Evolutionary conservation across 1,140 invertebrate genomes (phyloP).

Genomic region (Ips nitidus): DNA sequence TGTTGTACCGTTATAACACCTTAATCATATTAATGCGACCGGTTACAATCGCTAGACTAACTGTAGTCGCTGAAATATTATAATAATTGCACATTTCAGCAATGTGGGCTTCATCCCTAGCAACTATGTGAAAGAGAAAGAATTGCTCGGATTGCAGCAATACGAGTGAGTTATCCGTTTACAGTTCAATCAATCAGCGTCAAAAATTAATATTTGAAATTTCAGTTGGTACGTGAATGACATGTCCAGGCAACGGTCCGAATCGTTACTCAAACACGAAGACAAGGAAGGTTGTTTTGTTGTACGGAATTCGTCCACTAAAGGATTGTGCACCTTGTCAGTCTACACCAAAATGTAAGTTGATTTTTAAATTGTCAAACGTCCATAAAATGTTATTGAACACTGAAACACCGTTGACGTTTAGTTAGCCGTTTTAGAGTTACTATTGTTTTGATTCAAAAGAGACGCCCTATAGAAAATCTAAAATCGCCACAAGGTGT

Average conservation of each 20-base stretch:
- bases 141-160: constrained; percentile 84
- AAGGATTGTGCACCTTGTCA: constrained; percentile 90
- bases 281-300: constrained; percentile 96
- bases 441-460: too few relatives aligned
- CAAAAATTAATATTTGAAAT: constrained; percentile 32
- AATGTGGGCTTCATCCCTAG: constrained; percentile 91
- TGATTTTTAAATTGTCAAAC: neutral
- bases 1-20: too few relatives aligned
- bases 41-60: too few relatives aligned
- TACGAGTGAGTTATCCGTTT: constrained; percentile 74
- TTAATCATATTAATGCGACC: too few relatives aligned
- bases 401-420: too few relatives aligned
- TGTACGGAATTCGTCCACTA: constrained; percentile 91
- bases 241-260: constrained; percentile 88
- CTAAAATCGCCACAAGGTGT: too few relatives aligned
- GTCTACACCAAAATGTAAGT: constrained; percentile 92
- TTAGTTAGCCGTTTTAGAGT: too few relatives aligned
- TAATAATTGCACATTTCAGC: constrained; percentile 61
- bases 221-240: constrained; percentile 93
- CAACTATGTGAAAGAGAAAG: constrained; percentile 94
- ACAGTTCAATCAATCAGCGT: too few relatives aligned
- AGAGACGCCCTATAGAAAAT: too few relatives aligned
- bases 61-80: too few relatives aligned
- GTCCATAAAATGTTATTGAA: too few relatives aligned
- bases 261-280: constrained; percentile 85